Evolutionary conservation across 1,140 invertebrate species (phyloP).

Genomic region (Mactra quadrangularis): DNA sequence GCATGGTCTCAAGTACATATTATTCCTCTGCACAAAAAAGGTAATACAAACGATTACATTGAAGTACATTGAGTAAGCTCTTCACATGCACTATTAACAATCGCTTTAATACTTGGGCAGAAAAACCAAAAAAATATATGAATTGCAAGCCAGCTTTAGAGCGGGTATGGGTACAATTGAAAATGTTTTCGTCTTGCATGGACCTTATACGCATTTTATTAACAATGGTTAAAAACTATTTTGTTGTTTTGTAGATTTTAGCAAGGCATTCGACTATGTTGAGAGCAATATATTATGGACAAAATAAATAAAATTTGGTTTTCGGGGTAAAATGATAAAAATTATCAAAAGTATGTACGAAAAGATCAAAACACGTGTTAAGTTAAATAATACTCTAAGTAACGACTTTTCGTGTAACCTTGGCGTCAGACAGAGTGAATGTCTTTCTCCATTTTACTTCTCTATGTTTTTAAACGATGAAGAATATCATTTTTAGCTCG

Average conservation of each 20-base stretch:
- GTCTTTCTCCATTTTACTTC: constrained; percentile 49
- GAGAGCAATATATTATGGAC: constrained; percentile 30
- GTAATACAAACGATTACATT: background rate
- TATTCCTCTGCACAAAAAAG: constrained; percentile 23
- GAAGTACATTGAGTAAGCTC: constrained; percentile 29
- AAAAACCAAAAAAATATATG: constrained; percentile 45
- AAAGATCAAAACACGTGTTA: constrained; percentile 28
- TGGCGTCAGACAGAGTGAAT: constrained; percentile 45
- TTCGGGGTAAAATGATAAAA: constrained; percentile 26
- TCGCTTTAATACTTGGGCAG: constrained; percentile 24
- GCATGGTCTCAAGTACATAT: background rate
- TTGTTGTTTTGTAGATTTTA: constrained; percentile 47
- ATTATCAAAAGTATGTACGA: constrained; percentile 49
- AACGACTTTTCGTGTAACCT: constrained; percentile 7
- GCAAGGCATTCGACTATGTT: constrained; percentile 50
- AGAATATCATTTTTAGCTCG: constrained; percentile 1
- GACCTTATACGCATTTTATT: background rate
- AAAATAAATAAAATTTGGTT: constrained; percentile 15
- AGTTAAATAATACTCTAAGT: constrained; percentile 15
- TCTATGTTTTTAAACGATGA: constrained; percentile 47
- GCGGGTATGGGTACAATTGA: constrained; percentile 20
- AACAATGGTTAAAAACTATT: no score
- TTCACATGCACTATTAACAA: constrained; percentile 40
- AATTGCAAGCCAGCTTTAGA: constrained; percentile 43
- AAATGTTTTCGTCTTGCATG: constrained; percentile 46